Base-by-base conservation (phyloP, 1,140 invertebrate species). In the Mya arenaria region DNA sequence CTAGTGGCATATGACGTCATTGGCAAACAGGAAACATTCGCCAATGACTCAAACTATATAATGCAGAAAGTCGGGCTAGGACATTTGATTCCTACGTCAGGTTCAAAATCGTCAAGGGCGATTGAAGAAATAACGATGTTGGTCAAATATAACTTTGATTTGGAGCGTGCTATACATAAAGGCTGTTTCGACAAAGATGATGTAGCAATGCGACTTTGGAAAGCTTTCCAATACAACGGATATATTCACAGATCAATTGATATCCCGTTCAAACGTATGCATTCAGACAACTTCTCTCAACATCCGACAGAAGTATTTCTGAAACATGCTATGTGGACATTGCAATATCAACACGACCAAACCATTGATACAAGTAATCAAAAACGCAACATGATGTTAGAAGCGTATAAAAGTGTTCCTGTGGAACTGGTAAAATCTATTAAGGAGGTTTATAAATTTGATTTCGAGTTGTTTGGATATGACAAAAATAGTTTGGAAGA, bases 1-100 rank as follows among this genome's bases (percentile, higher is more conserved):
- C 62, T 82, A 36, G 68, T 86, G 10, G 62, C 69, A 48, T 86
- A 84, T 28, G 83, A 86, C 36, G n/a, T 79, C 4, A 84, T 86
- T 23, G 85, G 82, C 0, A 81, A 82, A 48, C 69, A 84, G 48
- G 85, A 86, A 65, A 37, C 72, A 41, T 68, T 86, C 41, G 56
- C 37, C n/a, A 44, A 82, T 15, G 85, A 86, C 55, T 78, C 74
- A 0, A 8, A 81, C 10, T 82, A 77, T 28, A 77, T 86, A 25
- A 37, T 86, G 6, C 44, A 78, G 17, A 81, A 56, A 23, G 72
- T 81, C 19, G 71, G 60, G 3, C 48, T 80, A 60, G n/a, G 19
- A 8, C 10, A 60, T 23, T 23, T 60, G 6, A 60, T 60, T 13
- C 19, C 52, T 23, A 63, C 10, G 8, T 23, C 15, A 6, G n/a